phyloP scores from a whole-genome alignment of 2,888 invertebrate species.

The Dendrolimus pini region DNA sequence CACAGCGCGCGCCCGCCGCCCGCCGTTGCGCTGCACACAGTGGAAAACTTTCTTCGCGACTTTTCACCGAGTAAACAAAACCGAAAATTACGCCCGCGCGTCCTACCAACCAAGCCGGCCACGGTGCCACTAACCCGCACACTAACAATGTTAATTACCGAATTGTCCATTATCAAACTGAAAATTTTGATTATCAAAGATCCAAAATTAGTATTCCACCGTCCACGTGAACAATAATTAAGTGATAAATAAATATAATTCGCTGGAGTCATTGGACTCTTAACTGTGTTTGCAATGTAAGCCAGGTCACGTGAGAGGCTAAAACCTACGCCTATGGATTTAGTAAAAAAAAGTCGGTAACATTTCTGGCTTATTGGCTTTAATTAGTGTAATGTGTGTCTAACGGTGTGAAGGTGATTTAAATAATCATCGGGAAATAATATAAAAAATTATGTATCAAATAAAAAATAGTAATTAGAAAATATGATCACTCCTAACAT shows the following conservation, averaged over 20 bases:
- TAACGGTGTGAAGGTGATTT: neutral
- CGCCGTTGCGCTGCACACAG: conserved; percentile 54
- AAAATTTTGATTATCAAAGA: conserved; percentile 12
- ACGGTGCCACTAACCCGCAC: conserved; percentile 12
- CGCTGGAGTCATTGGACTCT: conserved; percentile 31
- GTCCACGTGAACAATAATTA: conserved; percentile 29
- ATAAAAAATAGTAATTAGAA: conserved; percentile 1
- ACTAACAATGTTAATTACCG: conserved; percentile 20
- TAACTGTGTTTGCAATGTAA: conserved; percentile 51
- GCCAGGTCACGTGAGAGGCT: conserved; percentile 48
- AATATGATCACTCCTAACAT: neutral
- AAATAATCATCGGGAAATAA: neutral
- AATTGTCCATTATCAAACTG: conserved; percentile 8
- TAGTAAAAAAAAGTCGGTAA: conserved; percentile 74
- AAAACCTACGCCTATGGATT: conserved; percentile 67
- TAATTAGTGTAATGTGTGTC: conserved; percentile 7
- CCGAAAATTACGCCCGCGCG: conserved; percentile 47
- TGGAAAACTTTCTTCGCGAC: conserved; percentile 73
- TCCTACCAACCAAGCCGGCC: conserved; percentile 16
- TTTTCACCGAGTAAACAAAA: conserved; percentile 69
- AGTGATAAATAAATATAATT: conserved; percentile 33
- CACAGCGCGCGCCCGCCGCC: conserved; percentile 65
- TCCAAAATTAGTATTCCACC: conserved; percentile 14
- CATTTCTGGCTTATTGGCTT: conserved; percentile 43
- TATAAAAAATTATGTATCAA: neutral